Base-by-base conservation (phyloP, 2,888 invertebrate genomes). In the Dicycla oo region DNA sequence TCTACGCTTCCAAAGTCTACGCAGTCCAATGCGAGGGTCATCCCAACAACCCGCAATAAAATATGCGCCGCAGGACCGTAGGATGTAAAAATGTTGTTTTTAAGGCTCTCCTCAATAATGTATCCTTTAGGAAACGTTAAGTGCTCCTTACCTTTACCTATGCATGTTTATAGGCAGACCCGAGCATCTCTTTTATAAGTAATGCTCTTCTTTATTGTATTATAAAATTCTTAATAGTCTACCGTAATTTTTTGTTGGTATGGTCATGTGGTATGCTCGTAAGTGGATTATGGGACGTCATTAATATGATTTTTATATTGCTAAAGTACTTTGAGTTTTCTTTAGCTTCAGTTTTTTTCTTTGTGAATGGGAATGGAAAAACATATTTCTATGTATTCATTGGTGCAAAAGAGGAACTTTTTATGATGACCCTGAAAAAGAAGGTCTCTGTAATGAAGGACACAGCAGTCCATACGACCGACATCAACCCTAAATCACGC, bases 71-170 rank as follows among this genome's bases (percentile, higher is more conserved):
- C 92, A 90, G 93, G 92, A 91, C 93, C 90, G 91, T 88, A 89
- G 91, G 91, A 94, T 91, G 94, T 95, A 95, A 95, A 95, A 95
- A 95, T 94, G 95, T 95, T 96, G 94, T 95, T 95, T 94, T 95
- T 94, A 93, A 92, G 90, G 90, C 87, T 87, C 89, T 90, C 87
- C 90, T 93, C 93, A 93, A 94, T 95, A 95, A 95, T 95, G 93
- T 95, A 95, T 93, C 91, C 90, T 91, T 92, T 90, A 93, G 92
- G 92, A 91, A 88, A 93, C 85, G 92, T 93, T 95, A 94, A 95
- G 94, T 93, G 94, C 91, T 90, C 73, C 84, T 86, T 88, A 84
- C 87, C 88, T 85, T 85, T 91, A 91, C 87, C 87, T 91, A 90
- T 88, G 90, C 88, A 88, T 85, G 84, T 80, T 85, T 86, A 86